Evolutionary conservation across 2,888 invertebrate genomes (phyloP).

Genomic region (Rhagophthalmus giganteus): DNA sequence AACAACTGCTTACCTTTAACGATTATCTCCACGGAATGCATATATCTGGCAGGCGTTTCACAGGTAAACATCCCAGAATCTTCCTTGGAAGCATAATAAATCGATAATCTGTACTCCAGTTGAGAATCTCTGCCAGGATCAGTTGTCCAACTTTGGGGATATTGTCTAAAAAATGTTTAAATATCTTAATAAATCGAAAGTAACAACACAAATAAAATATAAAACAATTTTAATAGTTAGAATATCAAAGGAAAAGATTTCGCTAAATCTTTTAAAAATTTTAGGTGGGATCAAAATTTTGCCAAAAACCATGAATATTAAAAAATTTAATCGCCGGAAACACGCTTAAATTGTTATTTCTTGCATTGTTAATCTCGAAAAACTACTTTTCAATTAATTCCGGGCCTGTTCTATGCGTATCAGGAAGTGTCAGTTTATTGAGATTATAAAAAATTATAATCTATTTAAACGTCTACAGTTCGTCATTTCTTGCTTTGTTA

Average conservation of each 20-base stretch:
- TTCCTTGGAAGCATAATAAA: constrained; percentile 77
- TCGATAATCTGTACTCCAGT: constrained; percentile 79
- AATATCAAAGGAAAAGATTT: no score
- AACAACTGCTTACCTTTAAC: constrained; percentile 65
- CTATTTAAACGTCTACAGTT: no score
- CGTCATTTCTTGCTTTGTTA: no score
- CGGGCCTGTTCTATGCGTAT: no score
- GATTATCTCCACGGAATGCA: constrained; percentile 77
- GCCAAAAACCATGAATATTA: no score
- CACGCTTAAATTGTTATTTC: not conserved
- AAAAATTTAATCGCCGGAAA: no score
- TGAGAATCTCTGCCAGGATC: constrained; percentile 78
- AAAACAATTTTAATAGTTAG: not conserved
- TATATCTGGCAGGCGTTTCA: constrained; percentile 81
- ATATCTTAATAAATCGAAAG: not conserved
- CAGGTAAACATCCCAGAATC: constrained; percentile 86
- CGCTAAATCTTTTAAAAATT: no score
- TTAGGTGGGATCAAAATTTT: no score
- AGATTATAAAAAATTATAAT: no score
- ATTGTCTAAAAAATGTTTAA: constrained; percentile 57
- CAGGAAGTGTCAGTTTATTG: no score
- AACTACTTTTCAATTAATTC: no score
- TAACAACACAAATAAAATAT: not conserved
- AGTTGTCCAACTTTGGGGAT: constrained; percentile 81
- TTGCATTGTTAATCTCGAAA: not conserved